Conservation (phyloP, 1,140 invertebrate species). For the Gryon sp. region DNA sequence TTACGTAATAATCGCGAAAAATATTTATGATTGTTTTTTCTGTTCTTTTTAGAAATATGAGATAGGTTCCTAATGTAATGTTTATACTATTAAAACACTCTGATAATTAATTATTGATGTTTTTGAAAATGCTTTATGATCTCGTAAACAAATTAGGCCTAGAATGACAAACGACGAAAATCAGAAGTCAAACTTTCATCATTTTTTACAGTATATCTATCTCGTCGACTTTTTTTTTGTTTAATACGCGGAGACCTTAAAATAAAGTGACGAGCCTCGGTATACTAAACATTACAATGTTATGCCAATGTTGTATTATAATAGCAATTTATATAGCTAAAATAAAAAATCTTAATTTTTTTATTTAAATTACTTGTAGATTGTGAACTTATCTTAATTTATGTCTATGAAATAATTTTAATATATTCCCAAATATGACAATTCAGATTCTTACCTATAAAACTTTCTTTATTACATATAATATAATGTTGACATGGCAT, state of each 20-base stretch:
- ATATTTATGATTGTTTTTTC: constrained; percentile 65
- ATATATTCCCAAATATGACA: too few relatives aligned
- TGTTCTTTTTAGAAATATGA: constrained; percentile 62
- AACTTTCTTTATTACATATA: too few relatives aligned
- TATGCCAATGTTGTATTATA: constrained; percentile 28
- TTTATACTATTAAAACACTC: too few relatives aligned
- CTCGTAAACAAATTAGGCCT: constrained; percentile 71
- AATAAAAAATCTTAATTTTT: too few relatives aligned
- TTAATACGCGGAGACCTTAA: constrained; percentile 22
- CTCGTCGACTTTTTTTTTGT: constrained; percentile 19
- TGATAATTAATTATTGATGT: constrained; percentile 7
- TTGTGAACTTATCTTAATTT: too few relatives aligned
- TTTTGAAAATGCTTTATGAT: constrained; percentile 77
- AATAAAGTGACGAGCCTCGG: constrained; percentile 25
- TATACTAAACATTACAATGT: constrained; percentile 13
- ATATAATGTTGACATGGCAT: constrained; percentile 52
- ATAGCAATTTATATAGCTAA: background rate
- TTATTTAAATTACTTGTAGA: too few relatives aligned
- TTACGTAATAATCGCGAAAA: constrained; percentile 65
- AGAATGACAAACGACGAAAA: constrained; percentile 65
- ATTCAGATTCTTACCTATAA: too few relatives aligned
- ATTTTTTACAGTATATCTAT: constrained; percentile 24
- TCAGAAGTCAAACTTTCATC: constrained; percentile 17
- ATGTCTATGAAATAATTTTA: too few relatives aligned
- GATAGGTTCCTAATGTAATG: constrained; percentile 70